Base-by-base conservation (phyloP, 2,888 invertebrate genomes). In the Agonum fuliginosum region DNA sequence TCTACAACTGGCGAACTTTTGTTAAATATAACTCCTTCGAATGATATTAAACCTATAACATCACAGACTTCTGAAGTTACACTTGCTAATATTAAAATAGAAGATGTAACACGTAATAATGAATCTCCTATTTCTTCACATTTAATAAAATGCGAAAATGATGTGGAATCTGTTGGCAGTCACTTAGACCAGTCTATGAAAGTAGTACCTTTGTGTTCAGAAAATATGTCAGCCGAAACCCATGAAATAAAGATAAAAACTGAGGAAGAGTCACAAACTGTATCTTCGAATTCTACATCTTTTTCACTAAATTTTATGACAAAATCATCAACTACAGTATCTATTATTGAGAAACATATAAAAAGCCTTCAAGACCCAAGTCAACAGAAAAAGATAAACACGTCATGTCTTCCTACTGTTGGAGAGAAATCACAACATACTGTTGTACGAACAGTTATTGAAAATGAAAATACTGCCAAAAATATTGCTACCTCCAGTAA, bases 1-100 rank as follows among this genome's bases (percentile, higher is more conserved):
- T 22, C 73, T 19, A 24, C 80, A 69, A 81, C 81, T n/a, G 78
- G 81, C 78, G 75, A 75, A 22, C 24, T 75, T 6, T 65, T 75
- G 48, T 65, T 75, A 48, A 75, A 75, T 65, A 46, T 65, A 20
- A 20, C 14, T 34, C n/a, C 75, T 8, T 30, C 65, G 10, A 67
- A 48, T 30, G 65, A 67, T 20, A 67, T 75, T 10, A 34, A 34
- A 1, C 48, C 65, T 5, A 65, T 65, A 12, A 54, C 62, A 14
- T 27, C 62, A 24, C 74, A 62, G 27, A 0, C 3, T 24, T 67
- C 67, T 5, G 48, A 75, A 41, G 43, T 70, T 1, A 1, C 22
- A 10, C 43, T 70, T 3, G 12, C 20, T 20, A 70, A 24, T 43
- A 34, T 48, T 6, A 69, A 69, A 69, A 22, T 54, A 22, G 69